Evolutionary conservation across 2,113 vertebrate genomes (phyloP), one percentile per base, ranked within the genome.

Genomic region (Lagopus muta): DNA sequence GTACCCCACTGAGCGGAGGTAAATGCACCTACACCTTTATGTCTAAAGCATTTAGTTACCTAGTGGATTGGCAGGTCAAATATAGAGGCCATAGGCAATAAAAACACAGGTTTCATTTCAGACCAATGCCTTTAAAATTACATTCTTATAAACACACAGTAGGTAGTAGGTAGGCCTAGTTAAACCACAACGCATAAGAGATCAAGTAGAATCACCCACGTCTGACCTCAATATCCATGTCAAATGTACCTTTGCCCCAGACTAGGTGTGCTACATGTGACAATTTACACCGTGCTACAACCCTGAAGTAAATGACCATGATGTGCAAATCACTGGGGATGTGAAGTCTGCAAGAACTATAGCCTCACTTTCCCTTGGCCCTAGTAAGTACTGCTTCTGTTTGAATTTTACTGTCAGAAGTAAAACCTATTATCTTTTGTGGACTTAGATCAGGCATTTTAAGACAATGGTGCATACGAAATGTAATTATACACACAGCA

Each of bases 211-310:
- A 75, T n/a, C 10, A 32, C 1, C 3, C 5, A 69, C 3, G 22
- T 70, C 57, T 76, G 74, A 57, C 60, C 42, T 66, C 36, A 75
- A 1, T 38, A 55, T 42, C 66, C 28, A 2, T 8, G 66, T 43
- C 20, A 55, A 91, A 85, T 28, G 70, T 3, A 11, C 17, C 50
- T 64, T 9, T 70, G 67, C 18, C 65, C 62, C 60, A 3, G 10
- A 61, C 3, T 30, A 70, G n/a, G 13, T 30, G 15, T 27, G 50
- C 47, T 52, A 24, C 45, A 38, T 0, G 0, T 8, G n/a, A 22
- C 36, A 85, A 62, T 43, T 76, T 42, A 52, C 3, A 45, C 21
- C 11, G 7, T 12, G 34, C 6, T 42, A 58, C 25, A 72, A 3
- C 2, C 3, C 2, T 6, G 4, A 60, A 57, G 28, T 17, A 75